Base-by-base conservation (phyloP, 2,113 vertebrate genomes). In the Vicugna pacos region DNA sequence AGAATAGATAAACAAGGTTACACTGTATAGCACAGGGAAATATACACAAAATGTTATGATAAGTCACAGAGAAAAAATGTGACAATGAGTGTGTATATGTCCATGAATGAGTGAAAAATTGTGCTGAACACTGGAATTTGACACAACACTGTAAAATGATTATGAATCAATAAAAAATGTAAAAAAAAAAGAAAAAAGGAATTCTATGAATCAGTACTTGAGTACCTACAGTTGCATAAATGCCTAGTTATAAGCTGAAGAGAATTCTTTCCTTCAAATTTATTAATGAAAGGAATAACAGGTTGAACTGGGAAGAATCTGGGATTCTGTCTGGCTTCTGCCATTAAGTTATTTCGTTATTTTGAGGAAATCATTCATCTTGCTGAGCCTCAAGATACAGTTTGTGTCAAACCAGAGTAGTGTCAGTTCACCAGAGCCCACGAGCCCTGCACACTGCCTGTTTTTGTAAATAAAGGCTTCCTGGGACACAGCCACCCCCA, bases 381-480 rank as follows among this genome's bases (percentile, higher is more conserved):
- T 82, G 5, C 8, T 62, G 15, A 76, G n/a, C 24, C 48, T 93
- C 69, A 60, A 54, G 12, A 22, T 19, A 70, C 22, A 96, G 48
- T 54, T 76, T 93, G 6, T 77, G 9, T 58, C 26, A 75, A 83
- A n/a, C 20, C 17, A 84, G 11, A 16, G 2, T 38, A 16, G 20
- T 48, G 19, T n/a, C 17, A 20, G 7, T n/a, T 30, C 42, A 32
- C 13, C 67, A 42, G 11, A 48, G 20, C 5, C 76, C 22, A 17
- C 9, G 8, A 5, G 12, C 35, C 35, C n/a, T 93, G 26, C 15
- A 42, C 7, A 9, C 28, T 22, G 20, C 48, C 32, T 89, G 12
- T 7, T 87, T 91, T 60, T 86, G 4, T 70, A 88, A 91, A 91
- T 38, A 87, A 80, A 84, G 22, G 8, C 70, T 87, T 80, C 54